Evolutionary conservation across 1,140 invertebrate genomes (phyloP), one percentile per base, ranked within the genome.

Genomic region (Papilio xuthus): DNA sequence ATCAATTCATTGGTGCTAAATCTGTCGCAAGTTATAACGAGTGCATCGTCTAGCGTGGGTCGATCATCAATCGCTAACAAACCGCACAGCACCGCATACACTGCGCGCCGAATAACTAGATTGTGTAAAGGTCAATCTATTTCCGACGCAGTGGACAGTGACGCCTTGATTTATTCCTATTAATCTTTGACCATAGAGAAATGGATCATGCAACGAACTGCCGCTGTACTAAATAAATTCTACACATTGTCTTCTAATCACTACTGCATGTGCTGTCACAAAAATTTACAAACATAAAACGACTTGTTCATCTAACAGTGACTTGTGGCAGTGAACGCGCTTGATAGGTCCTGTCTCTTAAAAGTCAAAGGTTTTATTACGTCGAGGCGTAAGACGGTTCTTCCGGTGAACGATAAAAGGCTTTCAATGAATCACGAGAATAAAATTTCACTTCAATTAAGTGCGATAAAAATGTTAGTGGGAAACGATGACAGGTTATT

Each of bases 31-130:
- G 20, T 41, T 28, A 70, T 70, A 42, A 32, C 32, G 32, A 42
- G 69, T 26, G 42, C 41, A 73, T 50, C 41, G 23, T 10, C 8
- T 23, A 71, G 42, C 42, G 71, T 73, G 41, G 41, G 71, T 15
- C 44, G 41, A 10, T 47, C 41, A 47, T 73, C 71, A 73, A 73
- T 73, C 71, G 71, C 71, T 73, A 73, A 72, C 41, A 72, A 72
- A 71, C 69, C 69, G 8, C 69, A 71, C 26, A 28, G 67, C 28
- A 71, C 23, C 71, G 13, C 71, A 26, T 73, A 47, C 71, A 73
- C 37, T 50, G 71, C 71, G 41, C 37, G 71, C 41, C 71, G 71
- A 73, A 73, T 73, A 73, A 42, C 71, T 73, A 13, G 41, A 23
- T 47, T 26, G 23, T 13, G 12, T 73, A 73, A 73, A 73, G 71